Evolutionary conservation across 2,113 vertebrate species (phyloP).

Genomic region (Ptyas mucosa): DNA sequence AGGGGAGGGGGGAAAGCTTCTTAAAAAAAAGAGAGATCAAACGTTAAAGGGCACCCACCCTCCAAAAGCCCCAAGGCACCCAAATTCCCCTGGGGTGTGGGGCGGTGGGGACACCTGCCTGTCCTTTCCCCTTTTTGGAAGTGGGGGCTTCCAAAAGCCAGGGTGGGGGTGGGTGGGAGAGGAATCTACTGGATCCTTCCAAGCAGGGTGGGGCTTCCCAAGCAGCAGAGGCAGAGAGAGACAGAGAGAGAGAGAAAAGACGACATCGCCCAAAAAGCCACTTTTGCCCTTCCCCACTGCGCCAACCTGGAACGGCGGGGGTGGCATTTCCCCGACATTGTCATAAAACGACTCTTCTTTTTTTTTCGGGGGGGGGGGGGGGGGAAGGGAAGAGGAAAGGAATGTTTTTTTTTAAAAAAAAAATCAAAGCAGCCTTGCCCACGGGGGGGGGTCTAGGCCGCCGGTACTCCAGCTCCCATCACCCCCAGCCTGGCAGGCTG

Average conservation of each 20-base stretch:
- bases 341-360: neutral
- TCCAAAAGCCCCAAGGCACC: too few relatives aligned
- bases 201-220: neutral
- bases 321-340: neutral
- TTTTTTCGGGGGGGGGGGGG: neutral
- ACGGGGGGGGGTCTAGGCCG: too few relatives aligned
- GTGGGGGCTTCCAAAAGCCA: neutral
- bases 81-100: too few relatives aligned
- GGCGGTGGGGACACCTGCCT: fast-evolving
- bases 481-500: neutral
- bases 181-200: neutral
- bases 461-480: neutral
- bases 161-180: neutral
- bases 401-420: neutral
- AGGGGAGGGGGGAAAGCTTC: too few relatives aligned
- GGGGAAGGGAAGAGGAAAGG: neutral
- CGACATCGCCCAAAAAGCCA: neutral
- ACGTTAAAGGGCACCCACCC: neutral
- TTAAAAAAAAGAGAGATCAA: neutral
- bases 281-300: neutral
- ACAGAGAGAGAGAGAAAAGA: neutral
- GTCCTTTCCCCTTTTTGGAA: neutral
- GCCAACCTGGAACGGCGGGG: neutral
- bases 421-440: neutral
- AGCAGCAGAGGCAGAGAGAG: neutral